Evolutionary conservation across 2,113 vertebrate species (phyloP), one percentile per base, ranked within the genome.

Genomic region (Ceuthmochares aereus): DNA sequence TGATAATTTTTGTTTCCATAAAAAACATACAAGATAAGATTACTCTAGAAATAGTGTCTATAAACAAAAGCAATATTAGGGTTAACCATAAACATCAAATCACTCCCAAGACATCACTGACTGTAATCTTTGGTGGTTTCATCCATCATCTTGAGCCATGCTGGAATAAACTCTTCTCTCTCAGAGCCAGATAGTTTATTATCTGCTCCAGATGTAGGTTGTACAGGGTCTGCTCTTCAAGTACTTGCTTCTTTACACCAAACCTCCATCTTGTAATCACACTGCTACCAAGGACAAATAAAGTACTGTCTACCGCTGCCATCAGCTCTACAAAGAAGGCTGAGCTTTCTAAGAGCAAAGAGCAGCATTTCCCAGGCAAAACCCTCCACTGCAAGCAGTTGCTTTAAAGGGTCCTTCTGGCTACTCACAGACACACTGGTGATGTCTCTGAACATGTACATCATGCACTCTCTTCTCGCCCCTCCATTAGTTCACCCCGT

Each of bases 11-110:
- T 87, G 64, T 66, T 86, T 96, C 93, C 69, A 86, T 96, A 96
- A 97, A 97, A 97, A 45, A 68, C 70, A 69, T 93, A 88, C 66
- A 96, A 94, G 84, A 83, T 66, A 94, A 96, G 91, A 94, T 94
- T 96, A 92, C 70, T 89, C 59, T 93, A 89, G 94, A 97, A 96
- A 96, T 85, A 97, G 60, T 52, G 78, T 74, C 80, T 92, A 90
- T 94, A 97, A 90, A 84, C 83, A 82, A 93, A 96, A 92, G 51
- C 59, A 92, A 70, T 95, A 45, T 59, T 91, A 94, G 85, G 52
- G 81, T 90, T 93, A 96, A 81, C 86, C 74, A 93, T 95, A 93
- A 95, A 94, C 95, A 95, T 95, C 81, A 82, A 95, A 96, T 97
- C 60, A 90, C 85, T 96, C 96, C 82, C 76, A 93, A 83, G 82